Conservation (phyloP, 2,113 vertebrate genomes). For the Chaetodon trifascialis region DNA sequence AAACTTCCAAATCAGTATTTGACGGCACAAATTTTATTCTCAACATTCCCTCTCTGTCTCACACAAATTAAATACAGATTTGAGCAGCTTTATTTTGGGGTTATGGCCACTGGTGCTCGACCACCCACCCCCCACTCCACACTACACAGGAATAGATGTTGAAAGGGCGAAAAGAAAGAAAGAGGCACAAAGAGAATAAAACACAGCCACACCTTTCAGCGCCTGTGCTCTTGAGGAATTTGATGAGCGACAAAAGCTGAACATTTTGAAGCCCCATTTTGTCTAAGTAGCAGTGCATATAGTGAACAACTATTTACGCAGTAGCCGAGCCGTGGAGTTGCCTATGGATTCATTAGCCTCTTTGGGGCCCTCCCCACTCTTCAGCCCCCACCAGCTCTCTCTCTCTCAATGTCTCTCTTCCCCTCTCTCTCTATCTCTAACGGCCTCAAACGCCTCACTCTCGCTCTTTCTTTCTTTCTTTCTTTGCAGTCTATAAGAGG, state of each 20-base stretch:
- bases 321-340: constrained; percentile 94
- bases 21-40: background rate
- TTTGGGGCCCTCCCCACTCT: constrained; percentile 86
- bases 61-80: constrained; percentile 6
- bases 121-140: constrained; percentile 24
- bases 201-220: constrained; percentile 91
- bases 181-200: constrained; percentile 87
- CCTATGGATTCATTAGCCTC: constrained; percentile 99
- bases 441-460: constrained; percentile 87
- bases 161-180: constrained; percentile 67
- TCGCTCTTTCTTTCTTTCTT: constrained; percentile 79
- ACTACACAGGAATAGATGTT: constrained; percentile 55
- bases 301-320: constrained; percentile 85
- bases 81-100: constrained; percentile 50
- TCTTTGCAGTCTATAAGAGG: constrained; percentile 92
- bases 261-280: constrained; percentile 94
- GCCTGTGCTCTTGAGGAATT: constrained; percentile 95
- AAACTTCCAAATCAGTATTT: constrained; percentile 2
- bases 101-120: constrained; percentile 43
- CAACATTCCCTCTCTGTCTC: constrained; percentile 2
- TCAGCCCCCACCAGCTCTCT: constrained; percentile 83
- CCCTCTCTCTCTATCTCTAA: constrained; percentile 83
- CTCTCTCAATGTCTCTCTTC: constrained; percentile 89
- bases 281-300: constrained; percentile 95
- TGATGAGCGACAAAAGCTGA: constrained; percentile 93